Conservation (phyloP, 23 tunicate genomes). For the Botrylloides violaceus region DNA sequence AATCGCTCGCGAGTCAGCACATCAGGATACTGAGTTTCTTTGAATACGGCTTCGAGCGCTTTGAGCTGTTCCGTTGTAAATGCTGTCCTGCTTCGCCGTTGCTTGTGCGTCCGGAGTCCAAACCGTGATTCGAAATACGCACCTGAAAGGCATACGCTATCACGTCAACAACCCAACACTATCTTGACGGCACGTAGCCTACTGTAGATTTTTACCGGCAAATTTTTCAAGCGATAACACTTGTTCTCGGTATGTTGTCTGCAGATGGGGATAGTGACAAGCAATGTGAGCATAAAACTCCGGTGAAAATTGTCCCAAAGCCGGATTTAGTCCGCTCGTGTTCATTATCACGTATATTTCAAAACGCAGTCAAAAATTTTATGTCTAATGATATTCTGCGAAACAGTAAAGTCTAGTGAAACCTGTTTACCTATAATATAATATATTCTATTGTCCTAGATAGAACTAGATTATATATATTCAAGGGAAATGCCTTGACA, state of each 20-base stretch:
- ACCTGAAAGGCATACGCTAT: background rate
- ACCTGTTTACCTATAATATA: no score
- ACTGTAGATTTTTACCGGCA: slow-evolving; percentile 2
- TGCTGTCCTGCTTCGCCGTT: slow-evolving; percentile 73
- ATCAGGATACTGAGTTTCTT: slow-evolving; percentile 74
- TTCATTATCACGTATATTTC: no score
- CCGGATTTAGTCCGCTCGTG: background rate
- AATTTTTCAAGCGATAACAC: slow-evolving; percentile 18
- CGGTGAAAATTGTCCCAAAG: background rate
- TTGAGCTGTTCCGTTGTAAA: slow-evolving; percentile 71
- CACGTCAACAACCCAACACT: no score
- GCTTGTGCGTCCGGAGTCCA: slow-evolving; percentile 54
- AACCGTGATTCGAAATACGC: slow-evolving; percentile 25
- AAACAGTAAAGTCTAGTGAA: no score
- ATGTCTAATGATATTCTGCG: no score
- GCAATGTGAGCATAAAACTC: slow-evolving; percentile 19
- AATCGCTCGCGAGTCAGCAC: slow-evolving; percentile 60
- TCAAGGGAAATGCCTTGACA: no score
- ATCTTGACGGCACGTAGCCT: no score
- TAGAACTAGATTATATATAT: no score
- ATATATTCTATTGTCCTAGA: no score
- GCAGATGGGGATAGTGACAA: slow-evolving; percentile 17
- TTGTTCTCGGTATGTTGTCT: slow-evolving; percentile 11
- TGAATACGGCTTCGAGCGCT: slow-evolving; percentile 68
- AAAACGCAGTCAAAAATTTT: no score